A percentile compares a stretch with the other conserved stretches of the same genome.
These are phyloP conservation scores for Micropoecilia bifurca DNA, from an alignment of 2,797 vertebrate species.

Conservation along the genomic window DNA sequence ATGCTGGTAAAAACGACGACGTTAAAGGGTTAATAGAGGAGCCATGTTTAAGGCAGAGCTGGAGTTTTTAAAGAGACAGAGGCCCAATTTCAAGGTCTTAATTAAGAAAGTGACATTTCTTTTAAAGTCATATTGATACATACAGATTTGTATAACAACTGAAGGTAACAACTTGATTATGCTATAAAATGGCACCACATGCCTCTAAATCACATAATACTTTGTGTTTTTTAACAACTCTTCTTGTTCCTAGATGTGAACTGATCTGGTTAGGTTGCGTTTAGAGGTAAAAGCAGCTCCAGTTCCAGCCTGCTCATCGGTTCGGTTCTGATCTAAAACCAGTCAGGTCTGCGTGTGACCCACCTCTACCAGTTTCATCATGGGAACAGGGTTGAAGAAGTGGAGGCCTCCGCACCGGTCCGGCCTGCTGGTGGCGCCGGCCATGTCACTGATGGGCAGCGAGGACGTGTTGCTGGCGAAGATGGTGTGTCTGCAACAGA, in stretches of 20 bases:
- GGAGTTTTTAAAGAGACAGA: too few species aligned
- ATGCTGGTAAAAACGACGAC: too few species aligned
- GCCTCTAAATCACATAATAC: too few species aligned
- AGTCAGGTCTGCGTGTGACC: not conserved
- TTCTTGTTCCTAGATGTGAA: not conserved
- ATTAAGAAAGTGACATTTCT: too few species aligned
- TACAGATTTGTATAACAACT: too few species aligned
- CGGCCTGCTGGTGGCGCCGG: conserved; percentile 89
- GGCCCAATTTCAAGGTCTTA: too few species aligned
- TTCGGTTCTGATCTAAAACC: not conserved
- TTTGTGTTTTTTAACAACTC: too few species aligned
- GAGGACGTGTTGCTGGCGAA: conserved; percentile 99
- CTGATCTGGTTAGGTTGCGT: not conserved
- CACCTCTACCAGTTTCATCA: conserved; percentile 99
- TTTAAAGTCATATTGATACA: too few species aligned
- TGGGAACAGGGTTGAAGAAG: conserved; percentile 97
- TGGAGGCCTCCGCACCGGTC: conserved; percentile 95
- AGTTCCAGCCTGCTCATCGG: not conserved
- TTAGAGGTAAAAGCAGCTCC: not conserved
- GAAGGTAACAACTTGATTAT: too few species aligned
- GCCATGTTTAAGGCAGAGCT: too few species aligned
- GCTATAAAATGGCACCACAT: too few species aligned
- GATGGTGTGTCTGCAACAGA: conserved; percentile 87
- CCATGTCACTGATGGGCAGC: conserved; percentile 88
- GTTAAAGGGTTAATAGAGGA: too few species aligned